Evolutionary conservation across 2,888 invertebrate genomes (phyloP), one percentile per base, ranked within the genome.

Genomic region (Diachrysia chrysitis): DNA sequence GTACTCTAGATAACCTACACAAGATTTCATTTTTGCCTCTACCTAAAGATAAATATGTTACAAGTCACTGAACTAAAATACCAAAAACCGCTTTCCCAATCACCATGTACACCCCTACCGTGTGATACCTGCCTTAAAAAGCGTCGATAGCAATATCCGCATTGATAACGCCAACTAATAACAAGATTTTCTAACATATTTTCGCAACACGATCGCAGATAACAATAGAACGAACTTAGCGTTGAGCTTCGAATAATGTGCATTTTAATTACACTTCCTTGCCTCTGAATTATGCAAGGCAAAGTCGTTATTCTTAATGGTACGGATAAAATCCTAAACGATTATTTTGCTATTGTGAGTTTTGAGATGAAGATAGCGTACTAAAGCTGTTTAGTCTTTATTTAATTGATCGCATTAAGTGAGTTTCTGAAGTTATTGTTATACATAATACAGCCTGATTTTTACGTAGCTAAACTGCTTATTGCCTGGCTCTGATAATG

Each of bases 261-360:
- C 87, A 90, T 91, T 93, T 92, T 93, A 92, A 93, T 92, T 93
- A 90, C 89, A 87, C 84, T 89, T 89, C 87, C 87, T 87, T 74
- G 85, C 83, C 80, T 88, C 84, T 90, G 85, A 90, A 87, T 87
- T 91, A 90, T 91, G 89, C 89, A 86, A 83, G 83, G 81, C 87
- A 85, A 83, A 83, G 78, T 90, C 90, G 87, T 89, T 88, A 89
- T 85, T 88, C 89, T 89, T 91, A 92, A 92, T 91, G 87, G 87
- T 83, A 80, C 82, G 83, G 89, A 91, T 91, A 90, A 90, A 89
- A 87, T 88, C 88, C 83, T 81, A 83, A 89, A 88, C 84, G 87
- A 88, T 89, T 85, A 87, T 89, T 89, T 85, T 81, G 82, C 87
- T 82, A 84, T 86, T 87, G 81, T 75, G 83, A 82, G 82, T 85